Conservation (phyloP, 2,888 invertebrate genomes). For the Falcaria lacertinaria region DNA sequence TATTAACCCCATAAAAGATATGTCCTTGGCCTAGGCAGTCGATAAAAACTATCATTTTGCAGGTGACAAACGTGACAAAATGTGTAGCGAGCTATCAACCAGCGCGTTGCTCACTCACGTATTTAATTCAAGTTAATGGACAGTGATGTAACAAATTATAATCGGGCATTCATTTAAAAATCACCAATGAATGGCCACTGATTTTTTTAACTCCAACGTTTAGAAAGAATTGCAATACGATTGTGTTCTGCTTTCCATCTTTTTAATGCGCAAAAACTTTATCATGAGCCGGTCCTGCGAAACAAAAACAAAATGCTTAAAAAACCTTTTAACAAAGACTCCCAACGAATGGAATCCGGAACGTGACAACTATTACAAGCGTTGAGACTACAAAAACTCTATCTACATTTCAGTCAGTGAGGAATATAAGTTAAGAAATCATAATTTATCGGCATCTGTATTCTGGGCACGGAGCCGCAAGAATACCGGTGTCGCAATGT, state of each 20-base stretch:
- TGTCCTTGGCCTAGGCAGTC: slow-evolving; percentile 28
- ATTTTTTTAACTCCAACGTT: no score
- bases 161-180: background rate
- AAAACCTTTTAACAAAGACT: slow-evolving; percentile 23
- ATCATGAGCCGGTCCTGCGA: background rate
- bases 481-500: slow-evolving; percentile 69
- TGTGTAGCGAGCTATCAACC: slow-evolving; percentile 13
- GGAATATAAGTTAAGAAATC: slow-evolving; percentile 44
- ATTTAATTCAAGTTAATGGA: background rate
- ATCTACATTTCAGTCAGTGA: slow-evolving; percentile 50
- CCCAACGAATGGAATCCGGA: slow-evolving; percentile 6
- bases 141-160: background rate
- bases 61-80: slow-evolving; percentile 21
- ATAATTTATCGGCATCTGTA: slow-evolving; percentile 52
- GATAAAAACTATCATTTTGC: slow-evolving; percentile 9
- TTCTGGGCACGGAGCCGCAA: slow-evolving; percentile 51
- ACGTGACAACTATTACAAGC: slow-evolving; percentile 45
- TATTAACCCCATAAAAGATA: slow-evolving; percentile 5
- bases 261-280: background rate
- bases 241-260: background rate
- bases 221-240: no score
- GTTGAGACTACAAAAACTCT: slow-evolving; percentile 44
- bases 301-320: slow-evolving; percentile 9
- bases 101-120: slow-evolving; percentile 1
- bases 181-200: background rate